Base-by-base conservation (phyloP, 2,113 vertebrate species). In the Hippocampus zosterae region DNA sequence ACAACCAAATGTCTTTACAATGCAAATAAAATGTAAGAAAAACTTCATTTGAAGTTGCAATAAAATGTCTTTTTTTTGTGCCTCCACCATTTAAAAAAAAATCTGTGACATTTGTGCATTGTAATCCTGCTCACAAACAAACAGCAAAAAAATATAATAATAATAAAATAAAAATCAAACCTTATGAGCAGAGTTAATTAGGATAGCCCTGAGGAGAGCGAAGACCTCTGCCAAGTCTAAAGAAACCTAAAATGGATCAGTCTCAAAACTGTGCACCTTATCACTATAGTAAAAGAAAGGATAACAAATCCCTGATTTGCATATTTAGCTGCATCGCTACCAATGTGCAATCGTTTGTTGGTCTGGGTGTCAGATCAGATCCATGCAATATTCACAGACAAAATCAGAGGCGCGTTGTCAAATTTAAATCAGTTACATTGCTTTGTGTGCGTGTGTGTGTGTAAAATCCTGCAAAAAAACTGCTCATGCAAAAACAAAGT, bases 321-420 rank as follows among this genome's bases (percentile, higher is more conserved):
- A 44, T 13, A 8, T 44, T 44, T 23, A 44, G 19, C 40, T 5
- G 19, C 5, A 64, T 44, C n/a, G 3, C 8, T 41, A 46, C 21
- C n/a, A 44, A 8, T 42, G 59, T 61, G 62, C 15, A 40, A 42
- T 23, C 44, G n/a, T 64, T 64, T 42, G 11, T 23, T 42, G 40
- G 11, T 21, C 57, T 29, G 0, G 53, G 27, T 2, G 37, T 33
- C 15, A 33, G 15, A 60, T 33, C 15, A 33, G 7, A 60, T 37
- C 57, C 57, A 60, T 60, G 57, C 57, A 60, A 33, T 60, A 60
- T 60, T 33, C 27, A 60, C 57, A 33, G 27, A 29, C 13, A 60
- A 60, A 60, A 60, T 60, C 57, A 33, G 57, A 15, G 33, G 27
- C 16, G 16, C 3, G 57, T 18, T 60, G 57, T 29, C 33, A 60